Base-by-base conservation (phyloP, 2,888 invertebrate species). In the Eretmocerus hayati region DNA sequence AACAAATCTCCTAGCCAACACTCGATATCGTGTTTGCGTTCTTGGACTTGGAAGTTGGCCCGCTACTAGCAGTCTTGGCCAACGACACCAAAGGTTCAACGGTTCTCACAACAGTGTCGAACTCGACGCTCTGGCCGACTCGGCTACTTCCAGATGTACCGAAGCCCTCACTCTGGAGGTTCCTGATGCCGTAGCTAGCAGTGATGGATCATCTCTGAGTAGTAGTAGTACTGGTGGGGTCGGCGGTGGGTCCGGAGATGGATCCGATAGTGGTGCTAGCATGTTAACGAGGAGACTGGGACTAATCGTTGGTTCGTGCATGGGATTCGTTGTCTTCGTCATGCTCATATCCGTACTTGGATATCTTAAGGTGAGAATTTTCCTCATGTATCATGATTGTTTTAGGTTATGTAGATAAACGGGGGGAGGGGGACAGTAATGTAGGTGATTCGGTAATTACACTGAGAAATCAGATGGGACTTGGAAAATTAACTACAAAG, bases 281-380 rank as follows among this genome's bases (percentile, higher is more conserved):
- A 83, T 91, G 61, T 75, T 90, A 40, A 87, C 88, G 2, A 78
- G 90, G 52, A 78, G 91, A 54, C 75, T 92, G 43, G 90, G 90
- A 21, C 79, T 91, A 56, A 88, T 90, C 60, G 85, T 91, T 46
- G 90, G 90, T 45, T 87, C 87, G 69, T 87, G 87, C 64, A 82
- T 91, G 77, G 90, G 90, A 45, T 85, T 89, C 63, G 81, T 90
- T 54, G 88, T 91, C 43, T 90, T 91, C 65, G 80, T 91, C 42
- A 83, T 90, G 11, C 75, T 91, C 62, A 85, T 90, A 50, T 87
- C 89, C 9, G 83, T 85, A 22, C 75, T 90, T 52, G 88, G 88
- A 30, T 90, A 89, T 67, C 81, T 90, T 62, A 90, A 90, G 72
- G 80, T 87, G 61, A 86, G 90, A 72, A n/a, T n/a, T n/a, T n/a